These are phyloP conservation scores for Meloidogyne floridensis DNA, from an alignment of 1,140 invertebrate genomes.

Conservation along the genomic window DNA sequence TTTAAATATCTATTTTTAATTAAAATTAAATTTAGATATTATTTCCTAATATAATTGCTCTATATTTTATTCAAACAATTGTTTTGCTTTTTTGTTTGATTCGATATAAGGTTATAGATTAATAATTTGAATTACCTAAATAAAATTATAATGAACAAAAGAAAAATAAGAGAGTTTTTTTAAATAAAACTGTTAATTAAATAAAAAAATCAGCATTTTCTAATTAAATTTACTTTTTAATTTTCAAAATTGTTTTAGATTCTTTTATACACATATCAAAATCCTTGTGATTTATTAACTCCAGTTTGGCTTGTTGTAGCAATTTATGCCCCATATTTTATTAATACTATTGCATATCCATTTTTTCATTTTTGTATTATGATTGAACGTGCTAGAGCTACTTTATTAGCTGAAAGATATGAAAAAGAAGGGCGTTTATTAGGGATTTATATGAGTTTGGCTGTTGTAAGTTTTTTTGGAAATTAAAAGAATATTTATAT, in stretches of 20 bases:
- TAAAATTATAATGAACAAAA: too few relatives aligned
- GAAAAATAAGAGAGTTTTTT: background rate
- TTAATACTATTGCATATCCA: conserved; percentile 21
- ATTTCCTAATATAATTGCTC: conserved; percentile 17
- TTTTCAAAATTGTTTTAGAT: conserved; percentile 3
- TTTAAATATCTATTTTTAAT: background rate
- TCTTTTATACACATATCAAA: conserved; percentile 11
- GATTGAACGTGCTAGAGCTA: conserved; percentile 22
- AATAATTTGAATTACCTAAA: background rate
- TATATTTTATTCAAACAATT: conserved; percentile 18
- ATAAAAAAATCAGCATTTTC: too few relatives aligned
- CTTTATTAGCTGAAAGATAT: conserved; percentile 19
- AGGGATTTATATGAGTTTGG: background rate
- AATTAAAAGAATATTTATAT: too few relatives aligned
- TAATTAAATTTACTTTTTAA: background rate
- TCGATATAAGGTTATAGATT: conserved; percentile 16
- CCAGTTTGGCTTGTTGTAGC: conserved; percentile 17
- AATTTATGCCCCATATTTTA: conserved; percentile 8
- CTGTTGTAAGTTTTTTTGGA: background rate
- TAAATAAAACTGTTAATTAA: background rate
- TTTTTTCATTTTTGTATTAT: conserved; percentile 20
- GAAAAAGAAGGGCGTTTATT: background rate
- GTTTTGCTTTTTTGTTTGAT: conserved; percentile 14
- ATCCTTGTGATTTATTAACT: conserved; percentile 20
- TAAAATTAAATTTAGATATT: conserved; percentile 13